A percentile compares a stretch with the other conserved stretches of the same genome.
These are phyloP conservation scores for Rhabdophis nuchalis DNA, from an alignment of 2,797 vertebrate genomes.

Conservation along the genomic window DNA sequence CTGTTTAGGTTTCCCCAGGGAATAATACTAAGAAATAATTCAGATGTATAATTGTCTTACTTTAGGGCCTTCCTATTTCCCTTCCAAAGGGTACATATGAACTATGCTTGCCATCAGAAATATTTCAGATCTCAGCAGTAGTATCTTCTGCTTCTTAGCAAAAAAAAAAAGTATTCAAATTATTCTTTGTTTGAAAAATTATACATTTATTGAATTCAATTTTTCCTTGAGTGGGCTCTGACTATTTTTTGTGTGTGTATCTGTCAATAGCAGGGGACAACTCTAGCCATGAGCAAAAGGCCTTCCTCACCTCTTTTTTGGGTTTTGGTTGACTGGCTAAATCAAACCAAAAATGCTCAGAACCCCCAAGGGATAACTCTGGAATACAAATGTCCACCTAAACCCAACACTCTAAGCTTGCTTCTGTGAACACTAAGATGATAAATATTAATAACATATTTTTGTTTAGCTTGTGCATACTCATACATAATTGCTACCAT, in stretches of 20 bases:
- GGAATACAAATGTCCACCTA: neutral
- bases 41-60: too few species aligned
- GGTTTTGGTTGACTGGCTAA: neutral
- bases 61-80: neutral
- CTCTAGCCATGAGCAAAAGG: neutral
- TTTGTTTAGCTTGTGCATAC: neutral
- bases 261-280: neutral
- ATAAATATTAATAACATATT: neutral
- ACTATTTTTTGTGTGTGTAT: neutral
- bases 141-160: neutral
- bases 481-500: neutral
- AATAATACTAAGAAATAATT: neutral
- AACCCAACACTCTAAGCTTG: neutral
- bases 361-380: neutral
- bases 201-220: neutral
- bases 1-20: neutral
- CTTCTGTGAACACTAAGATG: neutral
- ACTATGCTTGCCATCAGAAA: neutral
- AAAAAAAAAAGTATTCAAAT: neutral
- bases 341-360: neutral
- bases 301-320: neutral
- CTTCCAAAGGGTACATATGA: neutral
- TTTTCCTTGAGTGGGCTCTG: neutral
- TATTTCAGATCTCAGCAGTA: neutral
- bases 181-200: neutral